These are phyloP conservation scores for Leptodirus hochenwartii DNA, from an alignment of 2,888 invertebrate species.

Conservation along the genomic window DNA sequence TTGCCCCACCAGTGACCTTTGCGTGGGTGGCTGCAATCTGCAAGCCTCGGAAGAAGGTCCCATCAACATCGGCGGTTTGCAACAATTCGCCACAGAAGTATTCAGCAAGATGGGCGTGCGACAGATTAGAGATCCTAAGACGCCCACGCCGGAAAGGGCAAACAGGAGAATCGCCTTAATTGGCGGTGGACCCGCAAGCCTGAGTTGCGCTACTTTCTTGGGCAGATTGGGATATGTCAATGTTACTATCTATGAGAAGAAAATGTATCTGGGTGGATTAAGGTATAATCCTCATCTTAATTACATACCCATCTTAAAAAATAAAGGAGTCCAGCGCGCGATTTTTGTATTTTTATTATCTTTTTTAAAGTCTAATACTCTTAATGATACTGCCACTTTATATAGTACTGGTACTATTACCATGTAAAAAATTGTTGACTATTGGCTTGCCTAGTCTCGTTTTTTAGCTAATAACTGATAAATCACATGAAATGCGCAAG, in stretches of 20 bases:
- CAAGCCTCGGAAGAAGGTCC: conserved; percentile 93
- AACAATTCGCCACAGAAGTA: conserved; percentile 93
- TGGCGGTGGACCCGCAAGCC: conserved; percentile 91
- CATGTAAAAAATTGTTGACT: too few relatives aligned
- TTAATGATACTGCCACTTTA: conserved; percentile 4
- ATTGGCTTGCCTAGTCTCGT: too few relatives aligned
- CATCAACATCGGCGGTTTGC: conserved; percentile 96
- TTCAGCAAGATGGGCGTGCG: conserved; percentile 88
- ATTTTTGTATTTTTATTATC: conserved; percentile 1
- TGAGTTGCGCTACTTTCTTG: conserved; percentile 92
- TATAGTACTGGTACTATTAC: too few relatives aligned
- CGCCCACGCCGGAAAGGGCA: conserved; percentile 36
- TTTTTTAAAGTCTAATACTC: conserved; percentile 1
- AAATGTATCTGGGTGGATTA: conserved; percentile 73
- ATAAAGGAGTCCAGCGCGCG: not conserved
- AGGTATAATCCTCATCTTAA: too few relatives aligned
- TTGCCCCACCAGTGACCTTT: conserved; percentile 95
- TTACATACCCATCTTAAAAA: not conserved
- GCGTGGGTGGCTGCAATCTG: conserved; percentile 94
- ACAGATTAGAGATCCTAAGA: conserved; percentile 65
- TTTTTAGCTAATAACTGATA: too few relatives aligned
- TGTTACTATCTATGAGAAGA: conserved; percentile 83
- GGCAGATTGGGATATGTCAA: conserved; percentile 84
- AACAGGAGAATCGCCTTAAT: conserved; percentile 63
- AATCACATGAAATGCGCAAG: too few relatives aligned